A percentile compares a stretch with the other conserved stretches of the same genome.
Evolutionary conservation across 1,140 invertebrate species (phyloP).

Genomic region (Micrasema longulum): DNA sequence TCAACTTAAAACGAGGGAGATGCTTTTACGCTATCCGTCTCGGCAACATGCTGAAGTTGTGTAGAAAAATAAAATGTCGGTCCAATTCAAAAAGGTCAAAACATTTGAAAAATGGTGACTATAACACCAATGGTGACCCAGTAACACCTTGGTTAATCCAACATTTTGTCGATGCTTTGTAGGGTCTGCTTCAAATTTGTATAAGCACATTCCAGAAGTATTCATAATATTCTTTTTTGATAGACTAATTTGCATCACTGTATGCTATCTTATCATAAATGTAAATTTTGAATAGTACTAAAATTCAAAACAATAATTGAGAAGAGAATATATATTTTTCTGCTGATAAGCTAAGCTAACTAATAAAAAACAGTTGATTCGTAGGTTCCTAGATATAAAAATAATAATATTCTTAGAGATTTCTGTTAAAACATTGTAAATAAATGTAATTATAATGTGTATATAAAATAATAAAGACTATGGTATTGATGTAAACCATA

Average conservation of each 20-base stretch:
- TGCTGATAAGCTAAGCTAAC: slow-evolving; percentile 36
- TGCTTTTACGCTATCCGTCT: slow-evolving; percentile 50
- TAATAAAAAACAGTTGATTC: not conserved
- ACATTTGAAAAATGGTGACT: slow-evolving; percentile 44
- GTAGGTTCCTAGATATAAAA: slow-evolving; percentile 16
- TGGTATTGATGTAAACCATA: slow-evolving; percentile 23
- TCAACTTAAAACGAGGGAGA: slow-evolving; percentile 45
- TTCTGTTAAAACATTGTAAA: slow-evolving; percentile 14
- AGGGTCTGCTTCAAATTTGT: slow-evolving; percentile 46
- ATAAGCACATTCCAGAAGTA: slow-evolving; percentile 30
- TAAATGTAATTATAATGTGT: slow-evolving; percentile 11
- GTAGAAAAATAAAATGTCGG: slow-evolving; percentile 48
- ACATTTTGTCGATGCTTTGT: slow-evolving; percentile 53
- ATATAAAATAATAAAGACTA: slow-evolving; percentile 32
- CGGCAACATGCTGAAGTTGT: slow-evolving; percentile 49
- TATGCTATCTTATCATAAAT: slow-evolving; percentile 47
- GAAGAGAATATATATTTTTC: slow-evolving; percentile 43
- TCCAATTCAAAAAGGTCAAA: slow-evolving; percentile 41
- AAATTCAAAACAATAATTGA: slow-evolving; percentile 41
- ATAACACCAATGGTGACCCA: slow-evolving; percentile 44
- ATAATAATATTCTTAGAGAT: too few species aligned
- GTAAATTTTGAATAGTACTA: slow-evolving; percentile 34
- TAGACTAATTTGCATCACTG: slow-evolving; percentile 25
- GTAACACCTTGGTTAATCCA: slow-evolving; percentile 49
- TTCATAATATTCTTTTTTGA: slow-evolving; percentile 33